A percentile compares a stretch with the other conserved stretches of the same genome.
Conservation (phyloP, 2,113 vertebrate species). For the Forbesichthys agassizii region DNA sequence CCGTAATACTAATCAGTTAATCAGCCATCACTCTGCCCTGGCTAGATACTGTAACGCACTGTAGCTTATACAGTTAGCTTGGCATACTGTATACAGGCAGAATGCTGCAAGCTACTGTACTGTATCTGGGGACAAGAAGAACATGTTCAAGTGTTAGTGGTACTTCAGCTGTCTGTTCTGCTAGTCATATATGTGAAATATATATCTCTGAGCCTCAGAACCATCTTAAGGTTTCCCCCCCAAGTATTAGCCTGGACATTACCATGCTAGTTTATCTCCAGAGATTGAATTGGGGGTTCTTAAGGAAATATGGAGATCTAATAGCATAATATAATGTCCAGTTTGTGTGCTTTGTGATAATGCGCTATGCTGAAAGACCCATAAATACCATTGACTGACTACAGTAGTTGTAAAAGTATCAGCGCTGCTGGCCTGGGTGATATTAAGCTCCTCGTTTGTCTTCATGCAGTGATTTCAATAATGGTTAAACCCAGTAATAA, state of each 20-base stretch:
- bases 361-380: neutral
- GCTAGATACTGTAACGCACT: neutral
- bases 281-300: neutral
- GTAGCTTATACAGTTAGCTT: neutral
- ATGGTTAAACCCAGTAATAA: neutral
- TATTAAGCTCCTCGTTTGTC: neutral
- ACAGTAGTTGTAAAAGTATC: neutral
- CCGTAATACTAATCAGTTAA: neutral
- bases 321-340: neutral
- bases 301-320: neutral
- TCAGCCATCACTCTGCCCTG: neutral
- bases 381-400: slow-evolving; percentile 21
- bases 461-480: neutral
- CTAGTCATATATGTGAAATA: slow-evolving; percentile 19
- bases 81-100: neutral
- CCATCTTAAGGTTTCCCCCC: neutral
- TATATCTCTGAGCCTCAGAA: neutral
- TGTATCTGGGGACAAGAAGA: neutral
- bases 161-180: neutral
- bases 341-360: neutral
- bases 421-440: neutral
- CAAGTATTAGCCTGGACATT: neutral
- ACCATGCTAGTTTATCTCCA: neutral
- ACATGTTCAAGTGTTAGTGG: neutral
- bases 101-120: neutral